Conservation (phyloP, 2,113 vertebrate genomes). For the Chamaea fasciata region DNA sequence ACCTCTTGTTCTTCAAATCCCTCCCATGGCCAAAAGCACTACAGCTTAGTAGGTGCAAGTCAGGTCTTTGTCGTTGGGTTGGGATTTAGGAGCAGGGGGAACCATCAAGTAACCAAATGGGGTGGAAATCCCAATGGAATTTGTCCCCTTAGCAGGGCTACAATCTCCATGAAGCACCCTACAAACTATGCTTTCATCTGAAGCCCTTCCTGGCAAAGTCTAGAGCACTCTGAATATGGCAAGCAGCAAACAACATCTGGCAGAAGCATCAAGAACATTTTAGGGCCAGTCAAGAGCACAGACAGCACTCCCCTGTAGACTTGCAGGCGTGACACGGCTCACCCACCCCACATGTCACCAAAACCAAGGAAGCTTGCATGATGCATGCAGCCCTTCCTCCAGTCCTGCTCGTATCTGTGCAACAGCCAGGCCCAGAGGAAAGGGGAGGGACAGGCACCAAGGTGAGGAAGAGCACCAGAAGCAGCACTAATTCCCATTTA, state of each 20-base stretch:
- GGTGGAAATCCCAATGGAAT: not conserved
- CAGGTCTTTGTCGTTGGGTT: not conserved
- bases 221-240: not conserved
- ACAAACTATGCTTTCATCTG: not conserved
- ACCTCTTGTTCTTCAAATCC: not conserved
- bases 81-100: not conserved
- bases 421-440: not conserved
- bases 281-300: not conserved
- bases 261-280: not conserved
- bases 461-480: constrained; percentile 35
- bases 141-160: not conserved
- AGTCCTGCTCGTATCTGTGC: not conserved
- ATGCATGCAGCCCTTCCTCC: constrained; percentile 33
- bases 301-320: not conserved
- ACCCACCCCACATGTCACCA: not conserved
- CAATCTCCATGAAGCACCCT: not conserved
- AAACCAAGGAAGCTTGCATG: constrained; percentile 36
- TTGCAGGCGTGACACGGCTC: not conserved
- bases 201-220: not conserved
- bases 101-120: not conserved
- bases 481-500: constrained; percentile 63
- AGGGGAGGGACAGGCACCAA: constrained; percentile 2
- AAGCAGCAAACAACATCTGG: constrained; percentile 15
- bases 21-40: not conserved
- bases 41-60: not conserved